Evolutionary conservation across 2,797 vertebrate species (phyloP).

Genomic region (Lepilemur ruficaudatus): DNA sequence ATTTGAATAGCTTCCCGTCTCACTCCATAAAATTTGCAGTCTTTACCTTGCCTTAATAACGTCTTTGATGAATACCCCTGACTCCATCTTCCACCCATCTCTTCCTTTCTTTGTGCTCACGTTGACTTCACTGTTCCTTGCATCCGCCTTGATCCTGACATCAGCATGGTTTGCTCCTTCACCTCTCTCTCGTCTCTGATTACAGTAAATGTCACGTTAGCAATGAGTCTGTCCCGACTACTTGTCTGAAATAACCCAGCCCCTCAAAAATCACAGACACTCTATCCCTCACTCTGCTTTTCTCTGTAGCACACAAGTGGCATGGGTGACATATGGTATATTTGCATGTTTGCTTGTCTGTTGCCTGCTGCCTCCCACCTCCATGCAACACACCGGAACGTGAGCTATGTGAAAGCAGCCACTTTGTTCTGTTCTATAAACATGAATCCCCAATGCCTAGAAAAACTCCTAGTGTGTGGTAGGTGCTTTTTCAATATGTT

Average conservation of each 20-base stretch:
- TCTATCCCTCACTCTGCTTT: not conserved
- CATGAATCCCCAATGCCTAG: not conserved
- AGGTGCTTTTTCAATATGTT: not conserved
- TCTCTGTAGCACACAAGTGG: not conserved
- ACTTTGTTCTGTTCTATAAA: not conserved
- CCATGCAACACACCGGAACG: not conserved
- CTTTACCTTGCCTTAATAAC: not conserved
- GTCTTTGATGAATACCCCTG: not conserved
- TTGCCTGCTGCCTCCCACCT: not conserved
- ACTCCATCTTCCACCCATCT: not conserved
- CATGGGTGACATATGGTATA: not conserved
- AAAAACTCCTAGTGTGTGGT: not conserved
- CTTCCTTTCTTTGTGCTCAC: not conserved
- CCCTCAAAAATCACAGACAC: not conserved
- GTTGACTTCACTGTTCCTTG: not conserved
- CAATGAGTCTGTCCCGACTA: not conserved
- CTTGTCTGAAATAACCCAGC: not conserved
- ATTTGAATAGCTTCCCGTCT: not conserved
- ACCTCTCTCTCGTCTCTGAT: not conserved
- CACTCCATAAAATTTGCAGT: not conserved
- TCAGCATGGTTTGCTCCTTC: not conserved
- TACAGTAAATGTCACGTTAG: not conserved
- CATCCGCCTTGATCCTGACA: not conserved
- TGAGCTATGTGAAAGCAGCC: not conserved
- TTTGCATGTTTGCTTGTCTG: no score